Evolutionary conservation across 2,888 invertebrate species (phyloP), one percentile per base, ranked within the genome.

Genomic region (Tholera decimalis): DNA sequence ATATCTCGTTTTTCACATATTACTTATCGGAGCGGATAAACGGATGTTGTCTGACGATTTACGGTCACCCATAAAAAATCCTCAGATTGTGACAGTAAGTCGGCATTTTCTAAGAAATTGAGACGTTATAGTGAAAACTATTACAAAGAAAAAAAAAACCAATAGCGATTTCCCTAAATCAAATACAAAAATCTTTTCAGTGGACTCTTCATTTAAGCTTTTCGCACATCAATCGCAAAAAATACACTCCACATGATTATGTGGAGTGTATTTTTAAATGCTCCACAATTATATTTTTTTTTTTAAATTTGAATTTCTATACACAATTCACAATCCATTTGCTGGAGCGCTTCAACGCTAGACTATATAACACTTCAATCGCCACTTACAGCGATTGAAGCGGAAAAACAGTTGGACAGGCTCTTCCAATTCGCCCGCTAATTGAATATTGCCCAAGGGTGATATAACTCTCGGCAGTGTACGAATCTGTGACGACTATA

Each of bases 381-480:
- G 66, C 56, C 72, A 82, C 79, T 83, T 79, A 46, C 69, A 74
- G 71, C 68, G 82, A 77, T 79, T 79, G 80, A 61, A 77, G 67
- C 70, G 50, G 46, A 72, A 79, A 78, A 81, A 83, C 73, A 80
- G 66, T 64, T 47, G 57, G 43, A 61, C 66, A 49, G 59, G 66
- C 70, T 66, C 70, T 66, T 79, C 43, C 77, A 66, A 66, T 80
- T 68, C 82, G 68, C 60, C 68, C 60, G 67, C 84, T 90, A 91
- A 91, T 90, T 89, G 88, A 90, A 91, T 88, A 85, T 72, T 82
- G 64, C 89, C 88, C 89, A 30, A 64, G 88, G 85, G 90, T 65
- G 78, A 68, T 62, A 87, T 89, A 90, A 87, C 79, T 91, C 86
- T 79, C 75, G 56, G 54, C 67, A 73, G 71, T 84, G 83, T 83